Conservation (phyloP, 2,888 invertebrate species). For the Pammene aurita region DNA sequence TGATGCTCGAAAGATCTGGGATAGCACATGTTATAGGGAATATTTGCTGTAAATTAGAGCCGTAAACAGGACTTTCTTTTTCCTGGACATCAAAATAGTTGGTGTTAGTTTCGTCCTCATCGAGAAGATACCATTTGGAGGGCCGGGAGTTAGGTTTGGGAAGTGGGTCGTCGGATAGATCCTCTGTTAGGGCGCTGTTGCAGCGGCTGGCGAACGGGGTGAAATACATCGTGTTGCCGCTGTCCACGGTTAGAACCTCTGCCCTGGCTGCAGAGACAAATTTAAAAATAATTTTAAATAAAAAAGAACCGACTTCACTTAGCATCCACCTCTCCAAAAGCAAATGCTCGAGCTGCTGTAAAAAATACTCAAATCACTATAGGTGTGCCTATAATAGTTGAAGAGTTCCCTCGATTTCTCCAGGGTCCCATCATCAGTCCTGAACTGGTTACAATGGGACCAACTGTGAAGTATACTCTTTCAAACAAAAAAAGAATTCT, state of each 20-base stretch:
- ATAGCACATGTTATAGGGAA: slow-evolving; percentile 70
- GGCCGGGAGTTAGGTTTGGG: slow-evolving; percentile 32
- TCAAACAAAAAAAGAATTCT: too few relatives aligned
- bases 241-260: slow-evolving; percentile 26
- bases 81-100: slow-evolving; percentile 46
- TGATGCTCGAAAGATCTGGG: slow-evolving; percentile 72
- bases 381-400: too few relatives aligned
- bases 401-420: too few relatives aligned
- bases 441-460: too few relatives aligned
- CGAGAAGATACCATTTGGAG: slow-evolving; percentile 67
- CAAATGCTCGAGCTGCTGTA: too few relatives aligned
- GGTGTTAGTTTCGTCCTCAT: slow-evolving; percentile 68
- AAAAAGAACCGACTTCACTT: too few relatives aligned
- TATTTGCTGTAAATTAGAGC: slow-evolving; percentile 64
- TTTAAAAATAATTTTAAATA: slow-evolving; percentile 3
- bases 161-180: slow-evolving; percentile 59
- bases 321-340: too few relatives aligned
- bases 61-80: slow-evolving; percentile 46
- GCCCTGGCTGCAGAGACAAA: slow-evolving; percentile 21
- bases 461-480: too few relatives aligned
- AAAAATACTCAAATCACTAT: too few relatives aligned
- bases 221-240: slow-evolving; percentile 42
- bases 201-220: slow-evolving; percentile 43
- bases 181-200: slow-evolving; percentile 68
- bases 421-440: too few relatives aligned